Evolutionary conservation across 2,888 invertebrate genomes (phyloP), one percentile per base, ranked within the genome.

Genomic region (Lochmaea crataegi): DNA sequence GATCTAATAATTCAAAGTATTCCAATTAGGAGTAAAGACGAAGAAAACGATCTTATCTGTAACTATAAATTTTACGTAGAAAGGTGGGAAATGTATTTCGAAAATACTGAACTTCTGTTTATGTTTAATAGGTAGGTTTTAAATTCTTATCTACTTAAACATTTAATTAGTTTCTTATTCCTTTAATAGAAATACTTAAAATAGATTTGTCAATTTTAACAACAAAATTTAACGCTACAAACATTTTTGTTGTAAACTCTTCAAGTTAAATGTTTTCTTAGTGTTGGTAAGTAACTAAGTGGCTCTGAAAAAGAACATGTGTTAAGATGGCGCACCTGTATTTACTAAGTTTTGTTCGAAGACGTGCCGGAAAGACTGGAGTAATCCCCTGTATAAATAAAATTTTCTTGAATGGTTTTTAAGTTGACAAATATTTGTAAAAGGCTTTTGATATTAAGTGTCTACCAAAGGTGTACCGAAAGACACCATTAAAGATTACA

Each of bases 251-350:
- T 3, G 45, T 12, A 4, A 45, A 11, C 12, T 45, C 45, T 45
- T 45, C 7, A 32, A 32, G 32, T 32, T 32, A 7, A 32, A 32
- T 60, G 14, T 60, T 60, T 60, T 60, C 14, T 60, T n/a, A 38
- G 60, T 53, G 65, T 48, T 38, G 32, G 1, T 53, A 65, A 45
- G 16, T 16, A 32, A 51, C 53, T 76, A 74, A 79, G 78, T 77
- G 77, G 78, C 77, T 76, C 77, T 38, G 65, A 76, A 69, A 71
- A 69, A 75, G 75, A 79, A 78, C 81, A 82, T 81, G 80, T 82
- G 82, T 82, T 79, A 75, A 76, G 76, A 79, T 79, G 77, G 75
- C 73, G 76, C 82, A 82, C 81, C 82, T 82, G 82, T 82, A 80
- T 82, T 82, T 82, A 77, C 79, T 72, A 72, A 78, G 70, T 76